Conservation (phyloP, 1,140 invertebrate genomes). For the Pantala flavescens region DNA sequence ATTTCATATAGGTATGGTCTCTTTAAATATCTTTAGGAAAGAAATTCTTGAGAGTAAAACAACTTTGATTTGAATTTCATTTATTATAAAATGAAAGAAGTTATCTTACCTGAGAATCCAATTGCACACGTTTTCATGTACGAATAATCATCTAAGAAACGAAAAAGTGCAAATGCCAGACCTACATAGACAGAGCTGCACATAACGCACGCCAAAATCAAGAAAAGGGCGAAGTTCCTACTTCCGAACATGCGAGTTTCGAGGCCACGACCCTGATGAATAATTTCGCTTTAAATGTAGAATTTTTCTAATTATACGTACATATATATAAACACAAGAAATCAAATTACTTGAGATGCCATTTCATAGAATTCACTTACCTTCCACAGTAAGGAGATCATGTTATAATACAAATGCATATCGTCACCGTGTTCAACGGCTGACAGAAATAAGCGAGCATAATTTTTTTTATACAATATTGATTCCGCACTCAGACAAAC, state of each 20-base stretch:
- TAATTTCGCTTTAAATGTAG: no score
- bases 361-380: constrained; percentile 24
- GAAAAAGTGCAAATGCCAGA: constrained; percentile 28
- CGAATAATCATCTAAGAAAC: constrained; percentile 15
- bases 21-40: no score
- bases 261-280: constrained; percentile 30
- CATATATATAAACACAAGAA: no score
- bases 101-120: constrained; percentile 50
- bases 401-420: constrained; percentile 66
- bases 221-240: constrained; percentile 44
- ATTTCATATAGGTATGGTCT: no score
- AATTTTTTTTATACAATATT: constrained; percentile 44
- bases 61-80: no score
- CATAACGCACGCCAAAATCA: constrained; percentile 43
- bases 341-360: neutral
- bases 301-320: no score
- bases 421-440: constrained; percentile 57
- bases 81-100: no score
- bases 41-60: no score
- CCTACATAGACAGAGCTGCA: constrained; percentile 44
- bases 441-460: constrained; percentile 45
- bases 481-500: constrained; percentile 49
- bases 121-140: constrained; percentile 50
- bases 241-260: constrained; percentile 46
- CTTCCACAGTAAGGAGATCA: constrained; percentile 59